These are phyloP conservation scores for Lamellibrachia satsuma DNA, from an alignment of 2,888 invertebrate genomes.

Conservation along the genomic window DNA sequence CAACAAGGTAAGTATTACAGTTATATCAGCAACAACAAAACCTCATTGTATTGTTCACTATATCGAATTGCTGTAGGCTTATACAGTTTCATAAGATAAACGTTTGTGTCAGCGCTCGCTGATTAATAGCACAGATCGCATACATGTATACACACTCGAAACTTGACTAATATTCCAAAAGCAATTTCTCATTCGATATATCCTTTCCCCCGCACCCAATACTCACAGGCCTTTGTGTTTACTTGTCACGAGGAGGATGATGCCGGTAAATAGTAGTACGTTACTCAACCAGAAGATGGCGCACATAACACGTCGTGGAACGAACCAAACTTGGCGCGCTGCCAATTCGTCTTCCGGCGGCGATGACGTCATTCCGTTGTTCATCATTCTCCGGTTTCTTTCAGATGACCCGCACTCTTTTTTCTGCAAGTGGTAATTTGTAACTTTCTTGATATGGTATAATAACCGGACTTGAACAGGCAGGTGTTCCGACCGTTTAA, in stretches of 20 bases:
- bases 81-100: neutral
- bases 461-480: too few species aligned
- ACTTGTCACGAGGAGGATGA: slow-evolving; percentile 49
- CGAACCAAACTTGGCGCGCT: slow-evolving; percentile 41
- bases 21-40: neutral
- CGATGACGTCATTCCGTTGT: neutral
- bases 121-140: neutral
- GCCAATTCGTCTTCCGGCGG: slow-evolving; percentile 14
- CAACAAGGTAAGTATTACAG: neutral
- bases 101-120: neutral
- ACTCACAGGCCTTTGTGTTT: slow-evolving; percentile 45
- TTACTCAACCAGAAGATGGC: slow-evolving; percentile 50
- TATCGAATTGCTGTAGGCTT: neutral
- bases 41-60: neutral
- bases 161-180: neutral
- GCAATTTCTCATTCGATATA: neutral
- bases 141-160: neutral
- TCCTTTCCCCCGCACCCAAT: neutral
- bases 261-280: slow-evolving; percentile 53
- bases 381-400: neutral
- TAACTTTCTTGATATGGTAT: too few species aligned
- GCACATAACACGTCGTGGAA: slow-evolving; percentile 44
- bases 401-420: neutral
- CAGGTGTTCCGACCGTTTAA: too few species aligned
- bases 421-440: neutral